Percentiles rank a stretch among this genome's conserved stretches.
phyloP scores from a whole-genome alignment of 2,888 invertebrate genomes.

The Psylliodes chrysocephalus region DNA sequence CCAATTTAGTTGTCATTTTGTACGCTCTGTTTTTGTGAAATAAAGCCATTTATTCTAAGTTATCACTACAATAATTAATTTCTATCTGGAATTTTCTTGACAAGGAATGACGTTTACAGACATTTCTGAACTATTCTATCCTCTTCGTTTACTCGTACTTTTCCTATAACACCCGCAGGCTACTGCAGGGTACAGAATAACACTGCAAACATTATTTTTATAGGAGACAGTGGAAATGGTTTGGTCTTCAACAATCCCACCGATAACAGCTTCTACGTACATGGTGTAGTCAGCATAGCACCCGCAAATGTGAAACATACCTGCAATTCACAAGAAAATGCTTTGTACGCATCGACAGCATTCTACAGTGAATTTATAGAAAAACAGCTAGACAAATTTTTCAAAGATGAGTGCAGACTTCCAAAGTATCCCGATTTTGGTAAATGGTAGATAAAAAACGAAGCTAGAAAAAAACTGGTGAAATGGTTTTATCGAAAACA shows the following conservation, averaged over 20 bases:
- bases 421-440: slow-evolving; percentile 34
- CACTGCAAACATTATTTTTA: too few relatives aligned
- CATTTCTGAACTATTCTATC: too few relatives aligned
- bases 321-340: neutral
- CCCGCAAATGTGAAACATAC: slow-evolving; percentile 4
- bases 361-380: slow-evolving; percentile 25
- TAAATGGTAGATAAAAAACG: slow-evolving; percentile 19
- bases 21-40: too few relatives aligned
- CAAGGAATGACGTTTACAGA: too few relatives aligned
- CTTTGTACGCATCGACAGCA: neutral
- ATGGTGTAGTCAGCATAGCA: slow-evolving; percentile 38
- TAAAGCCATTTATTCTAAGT: too few relatives aligned
- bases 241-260: slow-evolving; percentile 36
- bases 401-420: slow-evolving; percentile 33
- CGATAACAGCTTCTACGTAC: slow-evolving; percentile 40
- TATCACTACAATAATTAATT: too few relatives aligned
- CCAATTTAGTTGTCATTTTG: too few relatives aligned
- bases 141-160: too few relatives aligned
- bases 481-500: slow-evolving; percentile 17
- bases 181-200: too few relatives aligned
- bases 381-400: slow-evolving; percentile 20
- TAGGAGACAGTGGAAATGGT: slow-evolving; percentile 39
- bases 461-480: slow-evolving; percentile 20
- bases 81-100: too few relatives aligned
- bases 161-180: too few relatives aligned